These are phyloP conservation scores for Typhlichthys subterraneus DNA, from an alignment of 2,797 vertebrate species.

Conservation along the genomic window DNA sequence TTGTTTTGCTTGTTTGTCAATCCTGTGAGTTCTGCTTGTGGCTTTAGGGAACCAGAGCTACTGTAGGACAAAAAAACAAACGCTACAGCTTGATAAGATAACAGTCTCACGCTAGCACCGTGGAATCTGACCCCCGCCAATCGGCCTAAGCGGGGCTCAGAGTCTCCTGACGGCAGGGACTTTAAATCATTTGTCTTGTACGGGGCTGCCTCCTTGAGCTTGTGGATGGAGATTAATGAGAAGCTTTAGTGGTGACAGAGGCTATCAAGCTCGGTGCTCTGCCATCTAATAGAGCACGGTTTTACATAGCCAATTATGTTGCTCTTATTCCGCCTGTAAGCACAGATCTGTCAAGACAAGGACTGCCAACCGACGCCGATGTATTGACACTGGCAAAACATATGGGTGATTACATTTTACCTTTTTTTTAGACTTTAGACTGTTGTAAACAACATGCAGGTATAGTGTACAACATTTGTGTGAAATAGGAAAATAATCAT, in stretches of 20 bases:
- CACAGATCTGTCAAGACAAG: slow-evolving; percentile 46
- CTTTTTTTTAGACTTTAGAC: slow-evolving; percentile 15
- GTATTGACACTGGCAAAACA: slow-evolving; percentile 17
- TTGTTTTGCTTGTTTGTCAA: too few relatives aligned
- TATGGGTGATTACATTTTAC: slow-evolving; percentile 25
- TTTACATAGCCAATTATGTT: slow-evolving; percentile 74
- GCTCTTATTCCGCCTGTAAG: slow-evolving; percentile 62
- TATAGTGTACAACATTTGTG: too few relatives aligned
- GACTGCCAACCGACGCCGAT: slow-evolving; percentile 28
- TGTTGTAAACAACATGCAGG: not conserved
- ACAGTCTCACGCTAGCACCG: slow-evolving; percentile 18
- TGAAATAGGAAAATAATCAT: too few relatives aligned
- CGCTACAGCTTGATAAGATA: slow-evolving; percentile 24
- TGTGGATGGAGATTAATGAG: slow-evolving; percentile 79
- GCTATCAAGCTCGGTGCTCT: slow-evolving; percentile 64
- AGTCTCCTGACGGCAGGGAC: slow-evolving; percentile 38
- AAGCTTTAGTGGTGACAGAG: slow-evolving; percentile 71
- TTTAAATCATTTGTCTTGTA: slow-evolving; percentile 71
- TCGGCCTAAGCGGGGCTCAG: slow-evolving; percentile 42
- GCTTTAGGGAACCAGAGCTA: slow-evolving; percentile 2
- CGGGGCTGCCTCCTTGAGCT: slow-evolving; percentile 67
- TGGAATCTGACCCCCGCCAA: slow-evolving; percentile 14
- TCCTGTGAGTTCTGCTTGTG: not conserved
- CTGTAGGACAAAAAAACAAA: not conserved
- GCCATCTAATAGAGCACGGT: slow-evolving; percentile 65